These are phyloP conservation scores for Ormyrus rosae DNA, from an alignment of 2,888 invertebrate species.

Conservation along the genomic window DNA sequence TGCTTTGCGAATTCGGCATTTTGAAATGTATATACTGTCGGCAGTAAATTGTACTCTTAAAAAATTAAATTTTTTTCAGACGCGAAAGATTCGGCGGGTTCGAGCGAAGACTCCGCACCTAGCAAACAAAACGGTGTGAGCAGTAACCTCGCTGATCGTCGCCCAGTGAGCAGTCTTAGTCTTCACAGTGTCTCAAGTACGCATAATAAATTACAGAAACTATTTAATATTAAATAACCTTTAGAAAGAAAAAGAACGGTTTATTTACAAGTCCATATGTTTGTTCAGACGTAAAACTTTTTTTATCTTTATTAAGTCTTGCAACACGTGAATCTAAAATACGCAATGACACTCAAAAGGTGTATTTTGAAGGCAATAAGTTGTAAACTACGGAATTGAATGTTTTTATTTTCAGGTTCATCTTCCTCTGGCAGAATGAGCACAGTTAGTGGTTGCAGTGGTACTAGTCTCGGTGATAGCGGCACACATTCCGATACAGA, in stretches of 20 bases:
- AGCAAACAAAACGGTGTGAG: constrained; percentile 62
- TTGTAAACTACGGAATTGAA: constrained; percentile 60
- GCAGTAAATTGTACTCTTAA: constrained; percentile 1
- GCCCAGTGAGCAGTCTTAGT: constrained; percentile 84
- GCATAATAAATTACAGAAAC: constrained; percentile 57
- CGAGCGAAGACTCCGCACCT: constrained; percentile 58
- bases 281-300: no score
- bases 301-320: background rate
- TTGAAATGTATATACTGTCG: constrained; percentile 1
- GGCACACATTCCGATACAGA: constrained; percentile 91
- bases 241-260: no score
- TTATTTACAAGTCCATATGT: no score
- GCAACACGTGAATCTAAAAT: background rate
- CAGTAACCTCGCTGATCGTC: constrained; percentile 73
- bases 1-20: background rate
- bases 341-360: no score
- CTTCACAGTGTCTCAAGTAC: constrained; percentile 82
- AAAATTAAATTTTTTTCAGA: constrained; percentile 56
- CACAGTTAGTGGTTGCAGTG: constrained; percentile 84
- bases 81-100: constrained; percentile 64
- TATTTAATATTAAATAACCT: no score
- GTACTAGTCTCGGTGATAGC: constrained; percentile 88
- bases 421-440: constrained; percentile 88
- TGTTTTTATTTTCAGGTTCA: constrained; percentile 79
- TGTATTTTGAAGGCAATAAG: no score